Base-by-base conservation (phyloP, 2,797 vertebrate genomes). In the Melanotaenia nigrans region DNA sequence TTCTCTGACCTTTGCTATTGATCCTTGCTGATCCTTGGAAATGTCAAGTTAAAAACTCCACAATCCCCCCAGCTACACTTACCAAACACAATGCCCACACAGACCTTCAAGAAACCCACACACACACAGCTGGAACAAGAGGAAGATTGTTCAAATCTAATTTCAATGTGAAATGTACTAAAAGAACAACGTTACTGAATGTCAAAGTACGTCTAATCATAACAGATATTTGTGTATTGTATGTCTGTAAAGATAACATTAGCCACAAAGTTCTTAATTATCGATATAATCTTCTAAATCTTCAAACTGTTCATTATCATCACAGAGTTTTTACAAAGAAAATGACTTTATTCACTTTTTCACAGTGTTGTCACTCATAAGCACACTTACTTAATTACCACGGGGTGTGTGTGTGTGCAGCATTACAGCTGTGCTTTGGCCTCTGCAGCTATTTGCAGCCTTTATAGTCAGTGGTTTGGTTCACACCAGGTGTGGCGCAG, bases 1-100 rank as follows among this genome's bases (percentile, higher is more conserved):
- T 84, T 86, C 54, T 11, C 71, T 81, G 85, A 90, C 89, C 90
- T 92, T 91, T 91, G 64, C 56, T 85, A 92, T 91, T 85, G 88
- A 93, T 92, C 84, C 62, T 62, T 0, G 3, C 82, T 81, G 86
- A 90, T 91, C 87, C 85, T 59, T 30, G 51, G 68, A 92, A 92
- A 92, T 91, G 89, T 85, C 87, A 86, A 81, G 80, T 78, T 77
- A 82, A 84, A 88, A 89, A 77, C 82, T 59, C 53, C 22, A 38
- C 64, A 45, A 70, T 16, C 35, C 56, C 66, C 47, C 64, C 67
- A 42, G 80, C 77, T 42, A 51, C 76, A 61, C 85, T 87, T 75
- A 51, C 65, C 75, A 71, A 81, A 77, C 42, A 65, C 66, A 58
- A 24, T 3, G 11, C 20, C 36, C 58, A 65, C 65, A 58, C 66